Evolutionary conservation across 2,888 invertebrate genomes (phyloP), one percentile per base, ranked within the genome.

Genomic region (Caenorhabditis sp.): DNA sequence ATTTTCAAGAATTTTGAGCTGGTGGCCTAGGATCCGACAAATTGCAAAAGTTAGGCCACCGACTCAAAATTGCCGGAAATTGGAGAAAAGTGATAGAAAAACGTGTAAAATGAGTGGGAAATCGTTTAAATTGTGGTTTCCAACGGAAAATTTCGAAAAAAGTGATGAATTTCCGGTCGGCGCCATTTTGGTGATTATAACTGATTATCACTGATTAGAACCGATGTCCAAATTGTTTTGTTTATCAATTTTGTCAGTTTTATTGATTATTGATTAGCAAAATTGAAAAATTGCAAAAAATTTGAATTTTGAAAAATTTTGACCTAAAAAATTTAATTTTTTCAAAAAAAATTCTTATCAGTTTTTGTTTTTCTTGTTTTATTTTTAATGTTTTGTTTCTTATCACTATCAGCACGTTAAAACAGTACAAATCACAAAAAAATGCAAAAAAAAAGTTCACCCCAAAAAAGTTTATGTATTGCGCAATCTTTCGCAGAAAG

Each of bases 1-100:
- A 13, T 40, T 40, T 40, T 13, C 11, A 11, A 13, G 11, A 13
- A 40, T 40, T 40, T 40, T 40, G 9, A 40, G 40, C 13, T 40
- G 40, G 40, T 40, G 40, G 40, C 40, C 40, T 40, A 40, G 40
- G 40, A 40, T 47, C 47, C 47, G 47, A 18, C 47, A 47, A 47
- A 2, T n/a, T 47, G 47, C n/a, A 18, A 47, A 47, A 47, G 47
- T 47, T 47, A n/a, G 47, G 47, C 47, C 47, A 18, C 47, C 47
- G 18, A 32, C 47, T 47, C 18, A 47, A 47, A 47, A 15, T 13
- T 40, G 40, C 40, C 13, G 11, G 13, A 40, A 40, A 40, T 13
- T 11, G 18, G 18, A 3, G 5, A 47, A 47, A 47, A 47, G 18
- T 47, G 47, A 47, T 18, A 18, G 3, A 20, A 18, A 47, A 47